phyloP scores from a whole-genome alignment of 2,113 vertebrate genomes.

The Theristicus caerulescens region DNA sequence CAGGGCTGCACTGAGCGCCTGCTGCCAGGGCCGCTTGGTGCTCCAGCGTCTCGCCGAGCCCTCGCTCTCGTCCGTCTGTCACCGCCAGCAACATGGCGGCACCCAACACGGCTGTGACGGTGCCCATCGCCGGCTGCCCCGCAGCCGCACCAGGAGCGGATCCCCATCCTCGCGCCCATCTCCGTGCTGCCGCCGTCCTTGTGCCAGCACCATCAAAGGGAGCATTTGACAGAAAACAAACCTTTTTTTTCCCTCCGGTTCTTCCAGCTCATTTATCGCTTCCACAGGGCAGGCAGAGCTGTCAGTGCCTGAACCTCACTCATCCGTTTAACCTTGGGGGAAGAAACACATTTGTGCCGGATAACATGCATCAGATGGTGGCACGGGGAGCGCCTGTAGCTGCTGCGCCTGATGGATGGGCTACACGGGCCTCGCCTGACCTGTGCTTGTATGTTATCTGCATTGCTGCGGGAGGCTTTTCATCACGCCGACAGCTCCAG shows the following conservation, averaged over 20 bases:
- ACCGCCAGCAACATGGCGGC: accelerated
- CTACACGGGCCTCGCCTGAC: constrained; percentile 75
- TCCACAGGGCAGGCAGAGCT: not conserved
- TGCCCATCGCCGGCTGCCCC: accelerated
- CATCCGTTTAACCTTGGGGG: constrained; percentile 78
- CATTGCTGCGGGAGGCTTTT: constrained; percentile 71
- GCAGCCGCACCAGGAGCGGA: accelerated
- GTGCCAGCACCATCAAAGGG: not conserved
- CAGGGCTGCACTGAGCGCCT: not conserved
- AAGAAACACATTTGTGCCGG: constrained; percentile 72
- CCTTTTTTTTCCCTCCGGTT: not conserved
- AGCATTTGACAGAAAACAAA: constrained; percentile 28
- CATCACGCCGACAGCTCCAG: constrained; percentile 74
- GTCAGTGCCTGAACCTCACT: constrained; percentile 65
- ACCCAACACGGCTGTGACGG: accelerated
- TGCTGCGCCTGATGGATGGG: constrained; percentile 77
- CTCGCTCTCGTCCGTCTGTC: accelerated
- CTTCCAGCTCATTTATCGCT: constrained; percentile 29
- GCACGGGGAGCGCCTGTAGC: constrained; percentile 47
- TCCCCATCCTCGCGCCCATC: accelerated
- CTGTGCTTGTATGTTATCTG: constrained; percentile 81
- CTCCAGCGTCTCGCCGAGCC: not conserved
- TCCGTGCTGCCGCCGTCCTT: accelerated
- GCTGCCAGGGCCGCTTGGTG: not conserved
- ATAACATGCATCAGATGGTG: constrained; percentile 67